Conservation (phyloP, 2,888 invertebrate genomes). For the Trachelus troglodyta region DNA sequence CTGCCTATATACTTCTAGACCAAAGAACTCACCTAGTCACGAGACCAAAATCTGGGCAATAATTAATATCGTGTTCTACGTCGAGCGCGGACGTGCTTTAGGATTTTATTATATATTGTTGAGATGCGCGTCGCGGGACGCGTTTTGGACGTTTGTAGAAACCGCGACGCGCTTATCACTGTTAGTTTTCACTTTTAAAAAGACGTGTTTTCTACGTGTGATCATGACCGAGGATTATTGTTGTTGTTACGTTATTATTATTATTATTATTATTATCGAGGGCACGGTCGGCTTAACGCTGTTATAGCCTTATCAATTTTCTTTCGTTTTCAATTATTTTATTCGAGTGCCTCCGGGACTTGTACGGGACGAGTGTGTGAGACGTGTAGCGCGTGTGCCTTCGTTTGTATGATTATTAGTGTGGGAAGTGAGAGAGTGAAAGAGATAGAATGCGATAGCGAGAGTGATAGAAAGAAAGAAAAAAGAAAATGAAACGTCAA, state of each 20-base stretch:
- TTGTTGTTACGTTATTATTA: neutral
- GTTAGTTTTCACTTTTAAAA: constrained; percentile 19
- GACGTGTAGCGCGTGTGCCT: neutral
- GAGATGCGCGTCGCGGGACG: neutral
- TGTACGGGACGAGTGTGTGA: neutral
- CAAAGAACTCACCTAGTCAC: neutral
- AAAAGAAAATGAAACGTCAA: neutral
- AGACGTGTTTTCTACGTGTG: constrained; percentile 25
- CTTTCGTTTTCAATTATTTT: neutral
- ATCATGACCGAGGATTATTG: neutral
- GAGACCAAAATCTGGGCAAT: neutral
- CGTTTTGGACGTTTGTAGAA: neutral
- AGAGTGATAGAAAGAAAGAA: neutral
- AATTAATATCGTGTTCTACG: neutral
- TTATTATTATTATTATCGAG: neutral
- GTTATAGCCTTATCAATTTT: neutral
- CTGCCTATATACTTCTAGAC: neutral
- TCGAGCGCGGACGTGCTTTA: neutral
- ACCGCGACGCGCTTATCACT: constrained; percentile 4
- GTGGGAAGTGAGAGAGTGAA: neutral
- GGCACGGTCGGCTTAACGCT: neutral
- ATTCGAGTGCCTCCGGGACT: neutral
- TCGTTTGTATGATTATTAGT: neutral
- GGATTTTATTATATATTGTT: neutral
- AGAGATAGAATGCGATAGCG: neutral